Conservation (phyloP, 2,888 invertebrate species). For the Pachymerium ferrugineum region DNA sequence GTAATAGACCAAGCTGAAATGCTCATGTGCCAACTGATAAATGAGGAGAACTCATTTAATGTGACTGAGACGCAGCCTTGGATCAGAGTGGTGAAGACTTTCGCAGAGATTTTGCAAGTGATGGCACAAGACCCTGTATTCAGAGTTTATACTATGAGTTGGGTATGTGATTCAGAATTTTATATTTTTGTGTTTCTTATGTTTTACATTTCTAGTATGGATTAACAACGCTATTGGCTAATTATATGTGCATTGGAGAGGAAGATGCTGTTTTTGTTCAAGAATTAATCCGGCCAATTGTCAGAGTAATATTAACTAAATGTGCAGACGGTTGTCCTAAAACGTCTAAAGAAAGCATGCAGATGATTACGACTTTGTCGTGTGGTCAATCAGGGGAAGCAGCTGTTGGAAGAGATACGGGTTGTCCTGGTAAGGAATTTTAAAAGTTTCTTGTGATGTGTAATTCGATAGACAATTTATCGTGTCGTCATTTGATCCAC, state of each 20-base stretch:
- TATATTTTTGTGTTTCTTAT: neutral
- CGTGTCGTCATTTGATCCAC: no score
- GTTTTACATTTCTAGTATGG: neutral
- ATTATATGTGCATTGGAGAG: neutral
- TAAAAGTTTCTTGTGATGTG: no score
- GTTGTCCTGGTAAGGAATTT: neutral
- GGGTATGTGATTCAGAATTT: conserved; percentile 43
- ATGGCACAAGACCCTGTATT: conserved; percentile 50
- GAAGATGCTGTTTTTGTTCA: neutral
- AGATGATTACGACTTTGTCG: neutral
- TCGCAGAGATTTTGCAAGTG: conserved; percentile 47
- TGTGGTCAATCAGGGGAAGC: neutral
- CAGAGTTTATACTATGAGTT: conserved; percentile 49
- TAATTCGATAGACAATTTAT: no score
- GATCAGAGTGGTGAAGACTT: conserved; percentile 43
- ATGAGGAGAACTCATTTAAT: neutral
- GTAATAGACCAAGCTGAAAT: conserved; percentile 42
- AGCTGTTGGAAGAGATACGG: neutral
- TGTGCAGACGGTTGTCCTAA: neutral
- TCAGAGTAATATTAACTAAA: neutral
- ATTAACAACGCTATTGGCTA: neutral
- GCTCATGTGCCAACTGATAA: neutral
- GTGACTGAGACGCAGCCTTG: neutral
- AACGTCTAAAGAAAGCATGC: neutral
- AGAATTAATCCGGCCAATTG: neutral